Conservation (phyloP, 2,888 invertebrate genomes). For the Temnothorax ravouxi region DNA sequence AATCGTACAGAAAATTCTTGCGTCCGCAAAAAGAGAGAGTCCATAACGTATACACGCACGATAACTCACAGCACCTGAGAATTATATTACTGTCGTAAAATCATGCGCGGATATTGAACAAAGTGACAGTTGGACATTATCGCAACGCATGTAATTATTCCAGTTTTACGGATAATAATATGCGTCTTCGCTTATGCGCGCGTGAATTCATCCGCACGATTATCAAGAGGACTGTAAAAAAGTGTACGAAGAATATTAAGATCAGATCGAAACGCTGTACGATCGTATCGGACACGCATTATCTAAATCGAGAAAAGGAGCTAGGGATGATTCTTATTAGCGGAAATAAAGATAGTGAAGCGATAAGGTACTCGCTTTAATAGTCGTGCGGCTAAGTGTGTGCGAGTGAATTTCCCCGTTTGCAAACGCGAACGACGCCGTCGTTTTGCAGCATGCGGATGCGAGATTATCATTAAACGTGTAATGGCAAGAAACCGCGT, state of each 20-base stretch:
- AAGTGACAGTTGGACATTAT: not conserved
- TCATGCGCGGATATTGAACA: slow-evolving; percentile 11
- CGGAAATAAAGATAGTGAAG: slow-evolving; percentile 71
- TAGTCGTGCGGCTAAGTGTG: slow-evolving; percentile 20
- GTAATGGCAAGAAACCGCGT: slow-evolving; percentile 70
- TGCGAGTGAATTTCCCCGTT: slow-evolving; percentile 16
- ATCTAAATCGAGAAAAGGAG: slow-evolving; percentile 42
- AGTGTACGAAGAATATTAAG: not conserved
- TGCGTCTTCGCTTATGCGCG: not conserved
- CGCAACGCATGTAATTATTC: slow-evolving; percentile 22
- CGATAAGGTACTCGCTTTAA: slow-evolving; percentile 39
- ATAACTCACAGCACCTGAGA: not conserved
- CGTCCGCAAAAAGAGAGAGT: slow-evolving; percentile 12
- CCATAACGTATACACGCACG: not conserved
- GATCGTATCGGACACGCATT: slow-evolving; percentile 18
- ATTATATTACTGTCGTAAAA: slow-evolving; percentile 32
- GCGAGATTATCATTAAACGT: slow-evolving; percentile 75
- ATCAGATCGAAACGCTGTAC: slow-evolving; percentile 56
- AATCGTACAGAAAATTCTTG: slow-evolving; percentile 1
- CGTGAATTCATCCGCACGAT: not conserved
- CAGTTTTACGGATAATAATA: slow-evolving; percentile 26
- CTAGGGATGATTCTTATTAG: slow-evolving; percentile 67
- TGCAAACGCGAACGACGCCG: slow-evolving; percentile 37
- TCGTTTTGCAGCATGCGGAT: slow-evolving; percentile 57
- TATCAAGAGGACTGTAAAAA: not conserved